Evolutionary conservation across 2,888 invertebrate genomes (phyloP), one percentile per base, ranked within the genome.

Genomic region (Ypsolopha sequella): DNA sequence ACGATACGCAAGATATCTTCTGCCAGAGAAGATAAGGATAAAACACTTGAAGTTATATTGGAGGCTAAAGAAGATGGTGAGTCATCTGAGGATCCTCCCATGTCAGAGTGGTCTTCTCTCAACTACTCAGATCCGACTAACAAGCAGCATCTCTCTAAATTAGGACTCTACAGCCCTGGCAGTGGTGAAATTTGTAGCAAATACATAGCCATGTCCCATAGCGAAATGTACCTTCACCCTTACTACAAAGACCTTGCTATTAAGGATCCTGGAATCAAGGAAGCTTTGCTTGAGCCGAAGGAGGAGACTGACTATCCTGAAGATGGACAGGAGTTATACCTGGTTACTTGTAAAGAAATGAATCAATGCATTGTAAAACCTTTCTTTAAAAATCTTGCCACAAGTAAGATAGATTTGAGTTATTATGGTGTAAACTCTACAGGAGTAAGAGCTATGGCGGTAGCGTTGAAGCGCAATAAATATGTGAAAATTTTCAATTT

Each of bases 261-360:
- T 24, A 41, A 13, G 6, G 70, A 76, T 48, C 71, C 72, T 7
- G 74, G 73, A 10, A 65, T 73, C 33, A 36, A 59, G 48, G 60
- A 63, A 11, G 70, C 72, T 24, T 56, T 74, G 10, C 49, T 62
- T 4, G 49, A 60, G n/a, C 64, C 68, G n/a, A 59, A 61, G 51
- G 61, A 63, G 8, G 55, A 53, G 51, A 62, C 10, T 8, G 14
- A 55, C 53, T 71, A 65, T 50, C 52, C 63, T 4, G 62, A 62
- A 41, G 70, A 73, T 50, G 74, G 75, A 0, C 72, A 69, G 57
- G 67, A 74, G n/a, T 55, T 69, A 6, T 73, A 75, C 52, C 50
- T 71, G 46, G 60, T 56, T 7, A 41, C 69, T 6, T 73, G 74
- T 46, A 56, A 66, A 14, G 62, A 71, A 56, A 64, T 61, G 60